Base-by-base conservation (phyloP, 1,140 invertebrate species). In the Caerostris extrusa region DNA sequence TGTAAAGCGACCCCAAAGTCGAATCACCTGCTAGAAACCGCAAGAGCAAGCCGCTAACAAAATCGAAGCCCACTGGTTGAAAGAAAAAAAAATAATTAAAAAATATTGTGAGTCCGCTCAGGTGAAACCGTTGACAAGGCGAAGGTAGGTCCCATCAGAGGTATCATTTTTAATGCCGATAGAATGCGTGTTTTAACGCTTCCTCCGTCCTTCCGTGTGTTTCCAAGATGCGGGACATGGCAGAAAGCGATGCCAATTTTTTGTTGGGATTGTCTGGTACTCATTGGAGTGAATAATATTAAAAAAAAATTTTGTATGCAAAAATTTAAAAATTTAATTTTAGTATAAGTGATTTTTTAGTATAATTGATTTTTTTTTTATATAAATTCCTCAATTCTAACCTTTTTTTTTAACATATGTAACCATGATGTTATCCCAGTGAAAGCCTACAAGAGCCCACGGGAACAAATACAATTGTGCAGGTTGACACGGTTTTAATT, bases 101-200 rank as follows among this genome's bases (percentile, higher is more conserved):
- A 77, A 77, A 50, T 12, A 34, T 0, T 50, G 8, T 7, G 34
- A 50, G 50, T 34, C 71, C 53, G 53, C 34, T 77, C 71, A 77
- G 34, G 71, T 77, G 71, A 34, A 53, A 34, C 3, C 61, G 61
- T 64, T 5, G 61, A 19, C 56, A 83, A 58, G 82, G 82, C 57
- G 82, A 83, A 83, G 82, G 82, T n/a, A n/a, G 14, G 34, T 77
- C 19, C 71, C 71, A 34, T 83, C 82, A 83, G 34, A 77, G 57
- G 56, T 17, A 58, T 83, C 82, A 58, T 83, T 83, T 83, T 83
- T 83, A 83, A 83, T 83, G 55, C 82, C 82, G 82, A 53, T 17
- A 83, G n/a, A 83, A 83, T 58, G 82, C 56, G 82, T 83, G 82
- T 83, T 83, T 83, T 83, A 19, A 55, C 56, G 82, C 82, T 58